phyloP scores from a whole-genome alignment of 2,888 invertebrate species.

The Ptilodon capucinus region DNA sequence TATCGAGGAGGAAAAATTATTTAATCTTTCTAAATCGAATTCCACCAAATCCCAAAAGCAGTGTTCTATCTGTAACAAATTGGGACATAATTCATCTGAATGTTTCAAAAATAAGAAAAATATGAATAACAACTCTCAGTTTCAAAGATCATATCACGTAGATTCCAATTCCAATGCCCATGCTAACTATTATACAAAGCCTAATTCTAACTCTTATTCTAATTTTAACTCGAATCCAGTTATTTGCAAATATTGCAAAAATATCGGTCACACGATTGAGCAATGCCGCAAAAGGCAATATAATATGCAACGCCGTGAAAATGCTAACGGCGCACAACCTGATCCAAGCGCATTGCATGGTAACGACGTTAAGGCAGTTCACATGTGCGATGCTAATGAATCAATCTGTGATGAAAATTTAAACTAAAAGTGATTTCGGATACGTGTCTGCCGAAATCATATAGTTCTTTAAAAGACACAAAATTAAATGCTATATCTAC shows the following conservation, averaged over 20 bases:
- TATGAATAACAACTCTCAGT: neutral
- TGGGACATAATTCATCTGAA: neutral
- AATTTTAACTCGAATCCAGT: neutral
- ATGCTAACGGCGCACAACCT: neutral
- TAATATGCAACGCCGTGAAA: neutral
- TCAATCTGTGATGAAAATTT: too few relatives aligned
- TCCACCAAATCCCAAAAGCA: neutral
- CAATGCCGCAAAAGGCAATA: neutral
- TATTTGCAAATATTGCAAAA: neutral
- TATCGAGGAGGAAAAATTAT: neutral
- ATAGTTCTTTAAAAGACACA: too few relatives aligned
- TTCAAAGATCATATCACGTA: neutral
- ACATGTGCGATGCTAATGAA: too few relatives aligned
- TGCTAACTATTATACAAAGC: too few relatives aligned
- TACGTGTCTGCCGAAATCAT: too few relatives aligned
- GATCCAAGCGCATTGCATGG: too few relatives aligned
- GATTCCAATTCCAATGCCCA: neutral
- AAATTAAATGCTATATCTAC: too few relatives aligned
- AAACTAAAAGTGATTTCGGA: too few relatives aligned
- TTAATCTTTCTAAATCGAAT: neutral
- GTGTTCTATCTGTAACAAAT: neutral
- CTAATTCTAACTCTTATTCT: too few relatives aligned
- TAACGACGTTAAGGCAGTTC: too few relatives aligned
- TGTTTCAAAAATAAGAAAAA: neutral
- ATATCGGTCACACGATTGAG: neutral